A percentile compares a stretch with the other conserved stretches of the same genome.
Evolutionary conservation across 2,797 vertebrate species (phyloP).

Genomic region (Lagorchestes hirsutus): DNA sequence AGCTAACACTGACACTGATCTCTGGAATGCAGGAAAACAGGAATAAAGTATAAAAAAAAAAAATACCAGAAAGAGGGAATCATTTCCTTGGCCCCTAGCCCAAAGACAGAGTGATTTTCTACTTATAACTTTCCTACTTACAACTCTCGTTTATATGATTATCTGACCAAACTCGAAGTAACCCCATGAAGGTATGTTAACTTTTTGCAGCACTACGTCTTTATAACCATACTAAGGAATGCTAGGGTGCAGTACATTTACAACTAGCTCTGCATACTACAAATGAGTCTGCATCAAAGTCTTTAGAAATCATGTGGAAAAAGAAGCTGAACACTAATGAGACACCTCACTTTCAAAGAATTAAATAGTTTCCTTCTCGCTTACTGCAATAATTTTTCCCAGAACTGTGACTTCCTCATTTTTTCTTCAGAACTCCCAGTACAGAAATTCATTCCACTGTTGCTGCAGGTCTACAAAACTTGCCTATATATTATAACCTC

Average conservation of each 20-base stretch:
- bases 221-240: background rate
- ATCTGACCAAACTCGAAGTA: background rate
- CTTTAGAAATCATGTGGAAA: background rate
- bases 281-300: background rate
- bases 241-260: background rate
- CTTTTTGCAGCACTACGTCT: background rate
- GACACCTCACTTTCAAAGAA: background rate
- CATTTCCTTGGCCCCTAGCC: background rate
- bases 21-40: background rate
- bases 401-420: background rate
- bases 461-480: background rate
- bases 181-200: background rate
- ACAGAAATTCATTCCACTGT: background rate
- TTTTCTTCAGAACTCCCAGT: background rate
- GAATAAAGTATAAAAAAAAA: too few relatives aligned
- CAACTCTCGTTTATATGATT: background rate
- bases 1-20: background rate
- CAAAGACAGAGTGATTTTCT: background rate
- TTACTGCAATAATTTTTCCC: background rate
- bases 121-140: background rate
- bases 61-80: background rate
- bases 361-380: background rate
- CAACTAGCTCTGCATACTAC: background rate
- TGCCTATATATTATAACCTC: background rate
- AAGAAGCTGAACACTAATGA: background rate